Evolutionary conservation across 2,113 vertebrate species (phyloP).

Genomic region (Nannospalax galili): DNA sequence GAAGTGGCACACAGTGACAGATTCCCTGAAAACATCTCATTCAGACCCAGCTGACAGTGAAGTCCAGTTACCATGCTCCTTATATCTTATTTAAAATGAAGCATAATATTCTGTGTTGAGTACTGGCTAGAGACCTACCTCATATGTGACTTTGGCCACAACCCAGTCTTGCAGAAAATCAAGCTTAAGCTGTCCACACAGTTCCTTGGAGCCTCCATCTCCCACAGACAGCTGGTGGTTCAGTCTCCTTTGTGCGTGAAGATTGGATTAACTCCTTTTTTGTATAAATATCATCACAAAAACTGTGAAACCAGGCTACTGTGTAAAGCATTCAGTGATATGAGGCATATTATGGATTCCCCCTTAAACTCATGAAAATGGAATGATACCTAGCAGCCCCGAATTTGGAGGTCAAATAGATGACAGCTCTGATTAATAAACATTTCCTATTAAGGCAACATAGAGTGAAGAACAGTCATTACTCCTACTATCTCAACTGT

Average conservation of each 20-base stretch:
- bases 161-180: slow-evolving; percentile 1
- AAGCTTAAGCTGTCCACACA: not conserved
- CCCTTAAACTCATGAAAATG: not conserved
- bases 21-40: slow-evolving; percentile 35
- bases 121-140: not conserved
- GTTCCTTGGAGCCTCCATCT: not conserved
- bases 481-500: not conserved
- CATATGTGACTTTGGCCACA: not conserved
- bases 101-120: slow-evolving; percentile 18
- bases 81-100: slow-evolving; percentile 43
- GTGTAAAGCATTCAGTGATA: not conserved
- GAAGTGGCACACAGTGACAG: slow-evolving; percentile 36
- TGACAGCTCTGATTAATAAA: not conserved
- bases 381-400: not conserved
- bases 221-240: not conserved
- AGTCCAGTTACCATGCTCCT: slow-evolving; percentile 9
- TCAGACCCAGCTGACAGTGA: slow-evolving; percentile 24
- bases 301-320: slow-evolving; percentile 28
- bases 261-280: not conserved
- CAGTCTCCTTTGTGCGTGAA: not conserved
- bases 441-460: not conserved
- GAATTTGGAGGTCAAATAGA: not conserved
- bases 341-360: not conserved
- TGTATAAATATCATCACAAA: not conserved
- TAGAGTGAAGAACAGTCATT: not conserved